A percentile compares a stretch with the other conserved stretches of the same genome.
Evolutionary conservation across 2,797 vertebrate species (phyloP).

Genomic region (Chanos chanos): DNA sequence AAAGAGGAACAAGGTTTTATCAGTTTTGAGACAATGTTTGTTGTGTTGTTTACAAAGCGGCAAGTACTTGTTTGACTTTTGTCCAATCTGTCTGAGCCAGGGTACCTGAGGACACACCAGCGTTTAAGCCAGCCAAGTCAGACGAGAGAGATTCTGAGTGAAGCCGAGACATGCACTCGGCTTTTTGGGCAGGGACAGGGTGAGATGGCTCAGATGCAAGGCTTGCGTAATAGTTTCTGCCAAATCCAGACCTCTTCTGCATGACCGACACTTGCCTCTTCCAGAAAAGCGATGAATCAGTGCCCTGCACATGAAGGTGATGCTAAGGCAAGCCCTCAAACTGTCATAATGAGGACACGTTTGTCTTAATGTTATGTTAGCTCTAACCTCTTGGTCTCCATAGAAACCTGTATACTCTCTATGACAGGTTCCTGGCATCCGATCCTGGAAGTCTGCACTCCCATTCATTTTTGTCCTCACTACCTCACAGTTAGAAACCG

Average conservation of each 20-base stretch:
- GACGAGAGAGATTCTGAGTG: neutral
- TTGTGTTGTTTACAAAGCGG: no score
- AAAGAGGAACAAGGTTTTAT: no score
- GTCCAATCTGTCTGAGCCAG: neutral
- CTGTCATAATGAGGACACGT: neutral
- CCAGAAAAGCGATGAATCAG: constrained; percentile 13
- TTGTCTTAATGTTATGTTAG: neutral
- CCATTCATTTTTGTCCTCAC: neutral
- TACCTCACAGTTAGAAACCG: no score
- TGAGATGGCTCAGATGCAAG: constrained; percentile 11
- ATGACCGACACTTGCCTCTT: constrained; percentile 9
- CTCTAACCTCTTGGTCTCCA: neutral
- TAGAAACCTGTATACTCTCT: neutral
- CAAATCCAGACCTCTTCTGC: constrained; percentile 14
- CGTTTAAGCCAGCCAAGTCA: neutral
- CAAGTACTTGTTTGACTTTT: neutral
- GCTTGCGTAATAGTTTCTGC: constrained; percentile 28
- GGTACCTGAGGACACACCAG: no score
- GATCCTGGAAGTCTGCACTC: neutral
- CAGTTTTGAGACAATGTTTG: no score
- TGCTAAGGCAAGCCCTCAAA: neutral
- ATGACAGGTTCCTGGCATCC: neutral
- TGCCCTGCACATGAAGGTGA: neutral
- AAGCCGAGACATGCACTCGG: neutral
- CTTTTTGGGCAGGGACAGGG: neutral